Evolutionary conservation across 2,797 vertebrate genomes (phyloP), one percentile per base, ranked within the genome.

Genomic region (Platalea minor): DNA sequence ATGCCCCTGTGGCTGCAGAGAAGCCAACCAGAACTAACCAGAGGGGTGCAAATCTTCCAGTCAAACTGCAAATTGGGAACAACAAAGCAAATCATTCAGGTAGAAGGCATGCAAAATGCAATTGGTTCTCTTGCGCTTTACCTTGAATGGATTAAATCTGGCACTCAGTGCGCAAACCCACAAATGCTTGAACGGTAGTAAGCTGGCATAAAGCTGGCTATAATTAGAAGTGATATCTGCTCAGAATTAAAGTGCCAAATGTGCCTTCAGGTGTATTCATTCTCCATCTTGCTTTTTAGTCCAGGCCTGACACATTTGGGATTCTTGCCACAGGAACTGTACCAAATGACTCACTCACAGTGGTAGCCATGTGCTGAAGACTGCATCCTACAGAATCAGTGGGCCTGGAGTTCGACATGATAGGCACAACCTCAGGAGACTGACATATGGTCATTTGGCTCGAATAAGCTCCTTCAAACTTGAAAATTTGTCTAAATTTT

Each of bases 331-430:
- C 75, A 95, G 95, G 96, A 97, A 94, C 92, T 13, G 91, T 92
- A 97, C 94, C 96, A 95, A 95, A 95, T 97, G 96, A 97, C 96
- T 97, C 95, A 97, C 79, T 95, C 95, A 29, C 96, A 97, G 95
- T 75, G 87, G 96, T 95, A 82, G 81, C 72, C 3, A 0, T 88
- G 94, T 78, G 92, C 89, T 91, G 89, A 92, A 80, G 91, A 92
- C 37, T 41, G 81, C 64, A 7, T 91, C 95, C 93, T 92, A 88
- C 92, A 56, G 93, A 85, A 92, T 78, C 85, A 78, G 96, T 54
- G 91, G 93, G 85, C 79, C 94, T 95, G 93, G 72, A 65, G 93
- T 94, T 94, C 88, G 91, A 85, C 91, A 75, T 61, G 92, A 75
- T 51, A 89, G 78, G 94, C 80, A 95, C 60, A 95, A 95, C 95